Evolutionary conservation across 2,797 vertebrate genomes (phyloP).

Genomic region (Ctenopoma multispine): DNA sequence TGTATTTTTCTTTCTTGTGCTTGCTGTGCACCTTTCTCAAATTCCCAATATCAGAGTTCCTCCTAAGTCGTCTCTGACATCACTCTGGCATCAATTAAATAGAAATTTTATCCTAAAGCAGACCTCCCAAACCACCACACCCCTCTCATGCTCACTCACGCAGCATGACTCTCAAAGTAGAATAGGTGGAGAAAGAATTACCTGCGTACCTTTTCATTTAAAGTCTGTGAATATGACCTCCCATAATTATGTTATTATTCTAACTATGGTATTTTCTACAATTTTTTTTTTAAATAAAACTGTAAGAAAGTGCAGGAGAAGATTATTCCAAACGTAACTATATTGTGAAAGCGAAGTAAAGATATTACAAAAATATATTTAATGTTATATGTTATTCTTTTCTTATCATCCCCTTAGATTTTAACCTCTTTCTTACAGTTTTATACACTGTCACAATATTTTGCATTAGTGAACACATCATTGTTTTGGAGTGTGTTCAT

Average conservation of each 20-base stretch:
- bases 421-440: background rate
- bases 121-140: background rate
- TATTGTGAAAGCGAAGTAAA: background rate
- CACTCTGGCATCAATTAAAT: constrained; percentile 20
- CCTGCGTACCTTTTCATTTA: background rate
- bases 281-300: background rate
- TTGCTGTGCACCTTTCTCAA: background rate
- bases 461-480: constrained; percentile 1
- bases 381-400: background rate
- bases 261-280: background rate
- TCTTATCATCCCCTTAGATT: background rate
- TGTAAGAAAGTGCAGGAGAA: background rate
- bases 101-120: constrained; percentile 26
- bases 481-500: constrained; percentile 22
- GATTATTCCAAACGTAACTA: background rate
- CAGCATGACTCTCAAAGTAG: constrained; percentile 14
- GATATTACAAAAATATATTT: background rate
- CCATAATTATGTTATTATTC: background rate
- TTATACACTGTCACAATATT: background rate
- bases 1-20: constrained; percentile 5
- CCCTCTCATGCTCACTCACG: background rate
- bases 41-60: constrained; percentile 1
- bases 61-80: constrained; percentile 12
- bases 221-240: background rate
- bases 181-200: background rate